Base-by-base conservation (phyloP, 2,113 vertebrate genomes). In the Chelonoidis abingdonii region DNA sequence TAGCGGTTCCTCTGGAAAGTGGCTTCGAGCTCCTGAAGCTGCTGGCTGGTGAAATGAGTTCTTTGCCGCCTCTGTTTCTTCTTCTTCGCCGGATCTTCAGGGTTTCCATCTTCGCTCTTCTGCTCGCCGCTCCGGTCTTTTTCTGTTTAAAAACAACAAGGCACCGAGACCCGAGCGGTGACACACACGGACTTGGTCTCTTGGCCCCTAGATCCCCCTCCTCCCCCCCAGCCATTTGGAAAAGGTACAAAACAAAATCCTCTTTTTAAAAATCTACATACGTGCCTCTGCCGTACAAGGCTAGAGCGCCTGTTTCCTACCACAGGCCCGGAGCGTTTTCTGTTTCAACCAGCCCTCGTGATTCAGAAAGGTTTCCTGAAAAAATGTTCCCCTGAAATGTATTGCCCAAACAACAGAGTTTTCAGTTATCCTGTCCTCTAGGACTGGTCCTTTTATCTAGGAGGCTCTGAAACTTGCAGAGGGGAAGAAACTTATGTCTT, bases 1-100 rank as follows among this genome's bases (percentile, higher is more conserved):
- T 99, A 99, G 89, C 99, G 99, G 98, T 99, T 99, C 96, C 99
- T 95, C 98, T 99, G 99, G 97, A 99, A 99, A 35, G 99, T 99
- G 96, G 99, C 99, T 87, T 99, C 99, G 94, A 99, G 98, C 98
- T 99, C 99, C 96, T 99, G 99, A 91, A 99, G 98, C 98, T 99
- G 99, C 97, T 99, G 99, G 98, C 99, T 99, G 86, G 99, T 99
- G 98, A 99, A 99, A 96, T 99, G 99, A 38, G 99, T 99, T 89
- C 99, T 97, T 97, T 99, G 99, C 94, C 99, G 98, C 86, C 99
- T 95, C 98, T 99, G 99, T 94, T 99, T 99, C 98, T 99, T 99
- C 96, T 99, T 99, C 96, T 99, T 99, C 6, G 98, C 97, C 2
- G 99, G 99, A 80, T 99, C 99, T 12, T 99, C 99, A 0, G 97